phyloP scores from a whole-genome alignment of 2,888 invertebrate species.

The Scaptomyza cyrtandrae region DNA sequence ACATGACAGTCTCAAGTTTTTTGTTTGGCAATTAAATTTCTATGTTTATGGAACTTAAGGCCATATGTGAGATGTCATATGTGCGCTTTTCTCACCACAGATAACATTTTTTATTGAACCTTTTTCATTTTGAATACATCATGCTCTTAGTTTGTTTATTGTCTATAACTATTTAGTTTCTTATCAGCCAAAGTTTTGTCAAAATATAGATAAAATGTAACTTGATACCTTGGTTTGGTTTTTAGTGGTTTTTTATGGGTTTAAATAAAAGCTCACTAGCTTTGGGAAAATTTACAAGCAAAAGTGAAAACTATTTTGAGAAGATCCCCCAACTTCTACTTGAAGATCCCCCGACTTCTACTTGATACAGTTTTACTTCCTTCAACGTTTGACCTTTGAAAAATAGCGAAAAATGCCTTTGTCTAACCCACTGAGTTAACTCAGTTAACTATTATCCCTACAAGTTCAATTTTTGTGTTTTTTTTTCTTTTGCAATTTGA shows the following conservation, averaged over 20 bases:
- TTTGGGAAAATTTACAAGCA: neutral
- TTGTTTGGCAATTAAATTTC: neutral
- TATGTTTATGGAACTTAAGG: neutral
- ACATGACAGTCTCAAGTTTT: too few relatives aligned
- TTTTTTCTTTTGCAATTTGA: constrained; percentile 45
- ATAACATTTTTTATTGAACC: neutral
- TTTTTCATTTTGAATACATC: neutral
- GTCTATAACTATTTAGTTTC: neutral
- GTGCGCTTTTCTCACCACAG: constrained; percentile 1
- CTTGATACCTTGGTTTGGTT: neutral
- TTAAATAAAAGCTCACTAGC: neutral
- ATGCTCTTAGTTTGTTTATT: neutral
- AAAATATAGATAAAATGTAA: neutral
- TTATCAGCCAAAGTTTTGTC: constrained; percentile 1
- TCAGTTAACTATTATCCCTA: constrained; percentile 40
- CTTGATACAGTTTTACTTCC: neutral
- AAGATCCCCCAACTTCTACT: neutral
- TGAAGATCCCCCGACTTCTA: too few relatives aligned
- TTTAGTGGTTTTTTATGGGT: neutral
- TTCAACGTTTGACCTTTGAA: constrained; percentile 34
- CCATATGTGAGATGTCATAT: neutral
- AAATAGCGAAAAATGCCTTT: neutral
- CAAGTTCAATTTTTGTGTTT: constrained; percentile 16
- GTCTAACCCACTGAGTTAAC: neutral
- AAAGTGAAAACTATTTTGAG: too few relatives aligned